These are phyloP conservation scores for Eulemur albifrons DNA, from an alignment of 2,797 vertebrate genomes.

Conservation along the genomic window DNA sequence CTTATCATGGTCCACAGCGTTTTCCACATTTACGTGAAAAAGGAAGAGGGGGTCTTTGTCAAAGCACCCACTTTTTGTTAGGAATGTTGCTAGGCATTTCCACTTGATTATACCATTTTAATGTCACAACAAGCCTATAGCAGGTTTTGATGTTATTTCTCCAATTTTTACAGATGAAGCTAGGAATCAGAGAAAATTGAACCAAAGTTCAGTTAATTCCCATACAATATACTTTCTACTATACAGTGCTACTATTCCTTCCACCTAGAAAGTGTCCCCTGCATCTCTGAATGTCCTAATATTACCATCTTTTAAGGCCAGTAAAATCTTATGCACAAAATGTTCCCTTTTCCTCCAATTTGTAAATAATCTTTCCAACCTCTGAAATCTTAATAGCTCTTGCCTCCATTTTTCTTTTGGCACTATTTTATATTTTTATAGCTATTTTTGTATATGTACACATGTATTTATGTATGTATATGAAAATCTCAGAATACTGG, in stretches of 20 bases:
- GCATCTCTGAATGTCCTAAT: not conserved
- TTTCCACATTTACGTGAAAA: not conserved
- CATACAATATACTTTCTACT: not conserved
- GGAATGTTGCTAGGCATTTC: not conserved
- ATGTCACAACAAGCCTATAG: not conserved
- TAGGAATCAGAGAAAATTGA: conserved; percentile 25
- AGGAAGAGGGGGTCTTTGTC: not conserved
- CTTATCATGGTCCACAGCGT: not conserved
- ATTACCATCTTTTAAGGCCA: conserved; percentile 5
- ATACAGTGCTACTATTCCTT: not conserved
- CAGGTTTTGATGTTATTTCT: not conserved
- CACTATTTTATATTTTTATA: not conserved
- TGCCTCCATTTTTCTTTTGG: not conserved
- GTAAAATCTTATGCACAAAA: not conserved
- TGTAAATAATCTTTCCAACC: not conserved
- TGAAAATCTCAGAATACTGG: not conserved
- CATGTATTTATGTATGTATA: not conserved
- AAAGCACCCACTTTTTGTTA: not conserved
- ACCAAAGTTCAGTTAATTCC: not conserved
- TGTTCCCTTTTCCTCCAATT: not conserved
- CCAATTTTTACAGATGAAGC: conserved; percentile 34
- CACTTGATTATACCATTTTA: not conserved
- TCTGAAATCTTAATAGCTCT: not conserved
- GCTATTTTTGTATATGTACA: not conserved
- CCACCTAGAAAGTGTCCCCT: not conserved